Evolutionary conservation across 2,888 invertebrate genomes (phyloP).

Genomic region (Copidosoma aretas): DNA sequence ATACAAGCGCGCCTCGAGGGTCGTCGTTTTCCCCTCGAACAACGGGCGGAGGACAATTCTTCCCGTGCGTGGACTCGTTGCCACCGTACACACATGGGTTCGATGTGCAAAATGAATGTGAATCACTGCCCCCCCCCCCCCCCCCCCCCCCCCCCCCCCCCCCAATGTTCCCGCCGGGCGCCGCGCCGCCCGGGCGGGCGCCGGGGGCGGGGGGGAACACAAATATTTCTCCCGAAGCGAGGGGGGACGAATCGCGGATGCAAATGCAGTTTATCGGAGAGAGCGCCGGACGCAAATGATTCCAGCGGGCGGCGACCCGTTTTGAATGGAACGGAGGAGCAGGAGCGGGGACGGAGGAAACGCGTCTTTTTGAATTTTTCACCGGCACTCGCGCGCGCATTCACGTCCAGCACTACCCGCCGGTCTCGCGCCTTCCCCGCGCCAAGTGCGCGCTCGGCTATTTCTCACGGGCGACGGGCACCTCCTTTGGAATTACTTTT

Average conservation of each 20-base stretch:
- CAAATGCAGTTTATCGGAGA: constrained; percentile 9
- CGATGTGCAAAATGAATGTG: too few relatives aligned
- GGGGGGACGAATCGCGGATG: neutral
- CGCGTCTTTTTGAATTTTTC: constrained; percentile 26
- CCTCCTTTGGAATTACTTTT: constrained; percentile 40
- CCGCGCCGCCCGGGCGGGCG: too few relatives aligned
- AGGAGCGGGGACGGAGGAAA: too few relatives aligned
- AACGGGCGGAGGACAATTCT: neutral
- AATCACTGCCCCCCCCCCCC: too few relatives aligned
- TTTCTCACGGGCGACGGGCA: constrained; percentile 26
- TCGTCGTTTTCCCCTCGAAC: too few relatives aligned
- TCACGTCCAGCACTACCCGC: neutral
- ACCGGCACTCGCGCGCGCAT: neutral
- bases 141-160: too few relatives aligned
- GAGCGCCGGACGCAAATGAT: constrained; percentile 10
- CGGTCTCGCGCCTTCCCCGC: constrained; percentile 1
- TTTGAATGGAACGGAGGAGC: neutral
- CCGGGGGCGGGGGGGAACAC: too few relatives aligned
- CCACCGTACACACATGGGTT: too few relatives aligned
- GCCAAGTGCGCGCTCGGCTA: constrained; percentile 25
- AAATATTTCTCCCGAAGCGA: too few relatives aligned
- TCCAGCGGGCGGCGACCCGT: constrained; percentile 14
- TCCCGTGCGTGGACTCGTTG: too few relatives aligned
- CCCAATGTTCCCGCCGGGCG: too few relatives aligned
- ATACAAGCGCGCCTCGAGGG: too few relatives aligned